Evolutionary conservation across 2,113 vertebrate genomes (phyloP).

Genomic region (Nipponia nippon): DNA sequence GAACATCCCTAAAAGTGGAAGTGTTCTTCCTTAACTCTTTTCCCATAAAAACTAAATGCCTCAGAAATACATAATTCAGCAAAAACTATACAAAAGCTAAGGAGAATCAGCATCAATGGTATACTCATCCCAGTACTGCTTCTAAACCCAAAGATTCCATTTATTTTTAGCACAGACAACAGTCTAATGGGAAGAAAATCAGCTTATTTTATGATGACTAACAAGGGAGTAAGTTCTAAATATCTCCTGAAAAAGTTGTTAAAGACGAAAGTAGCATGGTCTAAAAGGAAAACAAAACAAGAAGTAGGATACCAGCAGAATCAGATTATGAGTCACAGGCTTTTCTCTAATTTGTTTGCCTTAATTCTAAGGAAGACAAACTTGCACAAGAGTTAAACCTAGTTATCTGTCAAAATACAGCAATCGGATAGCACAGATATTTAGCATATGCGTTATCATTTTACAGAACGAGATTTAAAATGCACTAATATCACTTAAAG

Average conservation of each 20-base stretch:
- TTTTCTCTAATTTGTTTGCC: not conserved
- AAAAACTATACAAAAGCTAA: not conserved
- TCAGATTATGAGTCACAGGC: not conserved
- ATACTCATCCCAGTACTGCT: not conserved
- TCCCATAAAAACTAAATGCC: not conserved
- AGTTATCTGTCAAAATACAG: not conserved
- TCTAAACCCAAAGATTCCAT: not conserved
- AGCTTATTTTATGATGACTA: not conserved
- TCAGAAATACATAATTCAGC: not conserved
- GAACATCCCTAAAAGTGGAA: not conserved
- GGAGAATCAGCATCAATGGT: not conserved
- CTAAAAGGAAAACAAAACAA: not conserved
- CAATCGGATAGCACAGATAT: not conserved
- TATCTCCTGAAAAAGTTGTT: not conserved
- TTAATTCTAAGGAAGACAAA: not conserved
- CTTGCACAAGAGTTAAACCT: not conserved
- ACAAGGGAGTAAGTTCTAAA: not conserved
- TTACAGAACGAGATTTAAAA: not conserved
- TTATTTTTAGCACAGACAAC: not conserved
- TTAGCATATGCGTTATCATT: not conserved
- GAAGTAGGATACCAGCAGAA: not conserved
- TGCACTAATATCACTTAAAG: not conserved
- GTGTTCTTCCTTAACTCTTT: not conserved
- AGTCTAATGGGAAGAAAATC: not conserved
- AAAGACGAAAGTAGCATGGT: not conserved